Evolutionary conservation across 2,797 vertebrate species (phyloP).

Genomic region (Taenioides sp.): DNA sequence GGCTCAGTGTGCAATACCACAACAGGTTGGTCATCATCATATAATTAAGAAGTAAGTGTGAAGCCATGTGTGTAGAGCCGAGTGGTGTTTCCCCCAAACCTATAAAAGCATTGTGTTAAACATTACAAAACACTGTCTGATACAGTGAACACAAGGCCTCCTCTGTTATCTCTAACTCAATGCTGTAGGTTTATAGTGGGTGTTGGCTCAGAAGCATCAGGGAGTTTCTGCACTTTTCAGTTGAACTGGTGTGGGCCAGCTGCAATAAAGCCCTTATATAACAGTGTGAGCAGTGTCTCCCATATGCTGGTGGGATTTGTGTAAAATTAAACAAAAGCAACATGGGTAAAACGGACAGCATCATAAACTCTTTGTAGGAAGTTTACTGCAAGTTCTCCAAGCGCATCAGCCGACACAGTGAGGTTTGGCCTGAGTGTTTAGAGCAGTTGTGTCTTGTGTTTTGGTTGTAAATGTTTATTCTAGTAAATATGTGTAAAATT

Average conservation of each 20-base stretch:
- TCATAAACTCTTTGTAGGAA: constrained; percentile 1
- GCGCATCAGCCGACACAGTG: background rate
- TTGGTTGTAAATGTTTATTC: background rate
- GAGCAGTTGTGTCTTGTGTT: background rate
- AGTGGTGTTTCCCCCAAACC: background rate
- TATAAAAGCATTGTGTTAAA: background rate
- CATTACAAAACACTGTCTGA: constrained; percentile 3
- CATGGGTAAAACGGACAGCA: background rate
- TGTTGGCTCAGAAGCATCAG: background rate
- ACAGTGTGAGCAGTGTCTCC: constrained; percentile 8
- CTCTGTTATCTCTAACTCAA: constrained; percentile 2
- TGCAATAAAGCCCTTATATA: constrained; percentile 5
- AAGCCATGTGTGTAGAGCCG: background rate
- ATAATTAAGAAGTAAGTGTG: background rate
- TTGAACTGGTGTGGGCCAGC: background rate
- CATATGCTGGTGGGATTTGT: background rate
- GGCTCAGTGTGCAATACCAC: background rate
- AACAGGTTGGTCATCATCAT: background rate
- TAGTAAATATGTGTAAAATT: too few relatives aligned
- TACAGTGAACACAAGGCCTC: constrained; percentile 1
- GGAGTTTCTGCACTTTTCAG: constrained; percentile 7
- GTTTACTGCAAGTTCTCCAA: background rate
- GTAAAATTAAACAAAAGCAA: constrained; percentile 1
- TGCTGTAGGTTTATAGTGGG: constrained; percentile 8
- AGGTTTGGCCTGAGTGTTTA: background rate